Evolutionary conservation across 2,888 invertebrate species (phyloP).

Genomic region (Lasioglossum figueresi): DNA sequence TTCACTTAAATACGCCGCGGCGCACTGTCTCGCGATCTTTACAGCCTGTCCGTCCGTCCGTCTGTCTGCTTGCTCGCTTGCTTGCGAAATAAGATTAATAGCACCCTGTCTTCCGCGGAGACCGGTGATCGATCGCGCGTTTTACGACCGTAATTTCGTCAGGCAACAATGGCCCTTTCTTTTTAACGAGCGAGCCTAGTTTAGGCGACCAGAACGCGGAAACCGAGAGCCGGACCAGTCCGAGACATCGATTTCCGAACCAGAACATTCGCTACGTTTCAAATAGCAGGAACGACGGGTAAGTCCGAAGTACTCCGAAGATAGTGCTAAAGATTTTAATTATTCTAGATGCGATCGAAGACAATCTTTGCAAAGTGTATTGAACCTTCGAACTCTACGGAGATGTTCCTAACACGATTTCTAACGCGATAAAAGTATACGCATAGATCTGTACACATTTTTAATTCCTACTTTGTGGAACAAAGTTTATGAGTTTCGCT

Average conservation of each 20-base stretch:
- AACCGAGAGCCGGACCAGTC: neutral
- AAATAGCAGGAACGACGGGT: neutral
- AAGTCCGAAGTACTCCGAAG: too few relatives aligned
- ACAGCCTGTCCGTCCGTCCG: constrained; percentile 2
- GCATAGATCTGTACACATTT: too few relatives aligned
- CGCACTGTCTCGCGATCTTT: constrained; percentile 35
- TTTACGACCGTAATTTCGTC: constrained; percentile 43
- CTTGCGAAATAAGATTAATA: constrained; percentile 57
- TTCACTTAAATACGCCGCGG: constrained; percentile 38
- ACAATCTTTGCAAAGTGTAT: neutral
- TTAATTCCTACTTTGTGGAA: neutral
- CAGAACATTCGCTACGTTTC: neutral
- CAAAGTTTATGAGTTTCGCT: neutral
- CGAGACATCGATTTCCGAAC: neutral
- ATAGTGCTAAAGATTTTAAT: neutral
- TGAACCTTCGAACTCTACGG: neutral
- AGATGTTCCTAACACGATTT: neutral
- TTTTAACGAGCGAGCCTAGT: constrained; percentile 22
- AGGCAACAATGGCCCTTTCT: constrained; percentile 32
- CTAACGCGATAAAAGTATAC: too few relatives aligned
- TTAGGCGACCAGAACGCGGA: neutral
- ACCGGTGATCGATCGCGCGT: constrained; percentile 48
- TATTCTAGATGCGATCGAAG: neutral
- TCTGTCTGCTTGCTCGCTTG: neutral
- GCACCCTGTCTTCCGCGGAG: constrained; percentile 22